Percentiles rank a stretch among this genome's conserved stretches.
These are phyloP conservation scores for Ophioderma brevispina DNA, from an alignment of 35 echinoderm and acorn worm species.

Conservation along the genomic window DNA sequence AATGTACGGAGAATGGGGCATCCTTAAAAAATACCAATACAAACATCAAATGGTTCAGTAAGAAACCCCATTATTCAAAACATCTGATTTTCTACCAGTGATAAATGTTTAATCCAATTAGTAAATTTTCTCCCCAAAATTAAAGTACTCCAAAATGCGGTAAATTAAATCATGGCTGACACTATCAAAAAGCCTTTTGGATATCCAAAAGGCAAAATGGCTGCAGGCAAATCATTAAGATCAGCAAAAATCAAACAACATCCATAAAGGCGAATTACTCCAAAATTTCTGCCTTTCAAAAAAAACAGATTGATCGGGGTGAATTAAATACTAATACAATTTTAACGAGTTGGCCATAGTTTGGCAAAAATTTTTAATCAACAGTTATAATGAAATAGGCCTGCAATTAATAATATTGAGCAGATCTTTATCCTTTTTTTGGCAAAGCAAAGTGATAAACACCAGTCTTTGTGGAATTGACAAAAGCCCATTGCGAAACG, in stretches of 20 bases:
- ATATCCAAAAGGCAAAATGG: constrained; percentile 1
- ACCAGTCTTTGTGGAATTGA: neutral
- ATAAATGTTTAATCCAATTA: neutral
- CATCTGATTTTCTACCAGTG: neutral
- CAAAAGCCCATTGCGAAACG: neutral
- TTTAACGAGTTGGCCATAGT: neutral
- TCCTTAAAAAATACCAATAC: neutral
- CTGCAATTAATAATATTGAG: too few relatives aligned
- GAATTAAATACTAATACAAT: neutral
- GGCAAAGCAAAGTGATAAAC: neutral
- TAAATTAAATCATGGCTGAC: neutral
- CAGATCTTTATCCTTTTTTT: too few relatives aligned
- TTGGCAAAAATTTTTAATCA: neutral
- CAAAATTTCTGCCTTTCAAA: neutral
- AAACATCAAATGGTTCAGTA: neutral
- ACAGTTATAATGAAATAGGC: too few relatives aligned
- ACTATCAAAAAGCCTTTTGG: neutral
- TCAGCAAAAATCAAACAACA: too few relatives aligned
- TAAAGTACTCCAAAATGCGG: neutral
- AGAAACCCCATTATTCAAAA: constrained; percentile 9
- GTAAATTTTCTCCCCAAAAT: neutral
- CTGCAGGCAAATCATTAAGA: neutral
- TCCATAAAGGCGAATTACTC: neutral
- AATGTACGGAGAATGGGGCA: neutral
- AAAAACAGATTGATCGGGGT: constrained; percentile 25